Evolutionary conservation across 2,113 vertebrate species (phyloP), one percentile per base, ranked within the genome.

Genomic region (Entomyzon cyanotis): DNA sequence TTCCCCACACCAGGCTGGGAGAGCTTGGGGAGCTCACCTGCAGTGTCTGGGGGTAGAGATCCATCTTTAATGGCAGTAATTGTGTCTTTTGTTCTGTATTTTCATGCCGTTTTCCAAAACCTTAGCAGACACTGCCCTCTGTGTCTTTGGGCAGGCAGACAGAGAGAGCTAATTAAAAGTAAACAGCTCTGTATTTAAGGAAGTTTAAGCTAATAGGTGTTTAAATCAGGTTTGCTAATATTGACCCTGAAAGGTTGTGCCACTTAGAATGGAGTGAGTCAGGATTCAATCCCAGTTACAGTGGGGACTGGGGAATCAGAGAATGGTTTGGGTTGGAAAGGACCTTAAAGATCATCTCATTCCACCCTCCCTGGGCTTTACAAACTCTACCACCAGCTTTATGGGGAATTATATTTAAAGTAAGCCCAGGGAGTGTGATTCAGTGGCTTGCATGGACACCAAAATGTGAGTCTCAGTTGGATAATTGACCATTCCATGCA

Each of bases 101-200:
- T 44, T 41, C 68, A 11, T 7, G 21, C 18, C 56, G 21, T 71
- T 93, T 78, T 70, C 52, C 59, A 27, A 27, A 71, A 52, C 31
- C 80, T 58, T 31, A 25, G 13, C 39, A 84, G 90, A 86, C 94
- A 21, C 46, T 15, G 59, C 35, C 13, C 58, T 56, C 42, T 6
- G 44, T 56, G 64, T 33, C 79, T 91, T 56, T 52, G 18, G 55
- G 49, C n/a, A 87, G 77, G 82, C 68, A 77, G 5, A 39, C 17
- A 65, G 64, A 67, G 37, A 20, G 7, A 42, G 59, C 65, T 91
- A 84, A 96, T 96, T 87, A 94, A 96, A 96, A 94, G 82, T 12
- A 91, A 96, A 96, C 79, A 93, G 17, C 64, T 79, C 68, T 58
- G 3, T 64, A 76, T 91, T 93, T 94, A 90, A 89, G 59, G 86